phyloP scores from a whole-genome alignment of 2,888 invertebrate genomes.

The Ormyrus thymus region DNA sequence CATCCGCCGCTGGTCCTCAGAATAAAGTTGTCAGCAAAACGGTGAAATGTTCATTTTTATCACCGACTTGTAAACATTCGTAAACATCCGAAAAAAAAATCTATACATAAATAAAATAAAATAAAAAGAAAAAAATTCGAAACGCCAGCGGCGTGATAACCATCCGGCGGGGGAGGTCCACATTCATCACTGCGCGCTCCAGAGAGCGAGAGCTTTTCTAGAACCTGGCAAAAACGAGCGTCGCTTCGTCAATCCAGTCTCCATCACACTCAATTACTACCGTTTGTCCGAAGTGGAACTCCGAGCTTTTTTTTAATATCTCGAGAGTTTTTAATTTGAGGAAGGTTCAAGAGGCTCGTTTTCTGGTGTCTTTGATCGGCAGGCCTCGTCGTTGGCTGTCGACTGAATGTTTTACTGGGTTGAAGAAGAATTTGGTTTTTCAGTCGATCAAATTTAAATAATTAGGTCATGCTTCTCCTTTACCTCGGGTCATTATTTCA shows the following conservation, averaged over 20 bases:
- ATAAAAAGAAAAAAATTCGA: neutral
- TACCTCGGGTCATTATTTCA: no score
- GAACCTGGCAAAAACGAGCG: neutral
- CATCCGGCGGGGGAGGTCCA: neutral
- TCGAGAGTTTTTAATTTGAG: no score
- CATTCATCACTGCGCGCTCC: slow-evolving; percentile 1
- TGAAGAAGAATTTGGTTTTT: no score
- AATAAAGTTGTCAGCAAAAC: neutral
- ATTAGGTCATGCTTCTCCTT: no score
- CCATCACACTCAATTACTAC: slow-evolving; percentile 4
- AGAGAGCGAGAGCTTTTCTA: neutral
- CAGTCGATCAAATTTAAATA: no score
- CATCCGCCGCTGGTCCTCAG: neutral
- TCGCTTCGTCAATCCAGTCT: neutral
- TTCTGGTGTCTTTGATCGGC: no score
- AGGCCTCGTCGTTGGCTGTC: no score
- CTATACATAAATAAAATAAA: neutral
- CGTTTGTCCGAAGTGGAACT: neutral
- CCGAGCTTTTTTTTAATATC: no score
- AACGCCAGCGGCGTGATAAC: neutral
- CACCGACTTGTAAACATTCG: neutral
- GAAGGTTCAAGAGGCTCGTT: no score
- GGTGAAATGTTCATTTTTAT: neutral
- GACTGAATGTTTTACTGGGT: no score
- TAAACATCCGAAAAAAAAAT: neutral